phyloP scores from a whole-genome alignment of 2,113 vertebrate species.

The Entomyzon cyanotis region DNA sequence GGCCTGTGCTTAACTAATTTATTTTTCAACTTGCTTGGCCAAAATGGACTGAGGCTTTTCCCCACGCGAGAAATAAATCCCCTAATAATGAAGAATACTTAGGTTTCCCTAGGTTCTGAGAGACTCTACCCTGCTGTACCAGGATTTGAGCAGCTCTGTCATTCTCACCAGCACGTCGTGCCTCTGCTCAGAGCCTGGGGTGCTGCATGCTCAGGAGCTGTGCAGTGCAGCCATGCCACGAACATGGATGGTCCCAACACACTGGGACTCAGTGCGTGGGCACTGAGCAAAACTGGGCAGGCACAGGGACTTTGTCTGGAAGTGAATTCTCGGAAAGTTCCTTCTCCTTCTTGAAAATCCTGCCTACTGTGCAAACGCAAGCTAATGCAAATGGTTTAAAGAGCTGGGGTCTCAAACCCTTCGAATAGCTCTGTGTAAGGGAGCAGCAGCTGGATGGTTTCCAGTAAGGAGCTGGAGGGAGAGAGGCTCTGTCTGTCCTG shows the following conservation, averaged over 20 bases:
- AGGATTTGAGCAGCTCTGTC: not conserved
- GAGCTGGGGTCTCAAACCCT: not conserved
- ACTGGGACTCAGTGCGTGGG: accelerated
- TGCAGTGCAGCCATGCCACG: accelerated
- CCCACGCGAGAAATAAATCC: accelerated
- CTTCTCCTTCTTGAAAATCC: not conserved
- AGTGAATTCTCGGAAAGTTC: not conserved
- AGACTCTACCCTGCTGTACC: not conserved
- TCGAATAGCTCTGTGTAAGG: not conserved
- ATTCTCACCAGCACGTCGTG: accelerated
- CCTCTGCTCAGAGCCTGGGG: not conserved
- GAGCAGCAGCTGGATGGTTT: not conserved
- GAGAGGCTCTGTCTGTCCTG: not conserved
- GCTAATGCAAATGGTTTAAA: not conserved
- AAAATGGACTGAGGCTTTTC: not conserved
- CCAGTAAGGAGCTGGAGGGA: not conserved
- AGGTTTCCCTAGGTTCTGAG: not conserved
- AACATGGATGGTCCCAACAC: accelerated
- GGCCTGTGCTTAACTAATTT: not conserved
- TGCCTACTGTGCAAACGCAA: not conserved
- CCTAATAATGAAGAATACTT: not conserved
- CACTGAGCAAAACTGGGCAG: not conserved
- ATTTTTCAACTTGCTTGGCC: not conserved
- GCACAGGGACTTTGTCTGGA: not conserved
- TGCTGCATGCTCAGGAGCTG: not conserved